Evolutionary conservation across 1,140 invertebrate genomes (phyloP), one percentile per base, ranked within the genome.

Genomic region (Macrosteles quadrilineatus): DNA sequence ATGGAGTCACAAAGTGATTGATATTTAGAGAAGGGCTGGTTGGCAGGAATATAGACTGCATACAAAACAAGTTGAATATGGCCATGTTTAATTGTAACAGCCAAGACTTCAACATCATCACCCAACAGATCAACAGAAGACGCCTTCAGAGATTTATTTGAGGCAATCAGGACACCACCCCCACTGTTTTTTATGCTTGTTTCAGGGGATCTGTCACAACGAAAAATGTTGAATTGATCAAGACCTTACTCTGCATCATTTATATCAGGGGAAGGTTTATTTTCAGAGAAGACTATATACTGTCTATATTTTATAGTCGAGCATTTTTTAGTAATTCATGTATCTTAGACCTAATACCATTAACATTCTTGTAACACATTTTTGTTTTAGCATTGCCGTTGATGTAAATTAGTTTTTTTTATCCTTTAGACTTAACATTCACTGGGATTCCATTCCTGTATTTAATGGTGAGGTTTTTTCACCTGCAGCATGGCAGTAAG

Each of bases 311-410:
- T 9, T 17, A 36, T 32, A 30, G 30, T 40, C 19, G 27, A 43
- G n/a, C 21, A 64, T 64, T 64, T n/a, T 11, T 9, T 3, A 21
- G 4, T 2, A 64, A 11, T 43, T 64, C 31, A 36, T 27, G 9
- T 32, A 64, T 14, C 19, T 64, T 64, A 9, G 62, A 36, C 3
- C 62, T 2, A 11, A 64, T 43, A 6, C n/a, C 62, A 64, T 64
- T 64, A 3, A 64, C 25, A 36, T 64, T 64, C 25, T 64, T 9
- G 19, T 64, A 64, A 43, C 23, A 64, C 1, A 3, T 30, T 19
- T 64, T 64, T 9, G 9, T 9, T 21, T n/a, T n/a, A n/a, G 62
- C 31, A 64, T 64, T 64, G 62, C 62, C 62, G 62, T 64, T 64
- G 62, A 21, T 14, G 3, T 6, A 14, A 19, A 4, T 36, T 64